Evolutionary conservation across 2,113 vertebrate species (phyloP).

Genomic region (Felis catus): F.catus_Fca126_mat1.0 CM031412.1:163368001-163368500

Average conservation of each 20-base stretch:
- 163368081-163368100: conserved; percentile 51
- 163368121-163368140: not conserved
- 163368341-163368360: not conserved
- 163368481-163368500: not conserved
- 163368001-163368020: not conserved
- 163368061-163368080: not conserved
- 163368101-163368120: not conserved
- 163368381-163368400: not conserved
- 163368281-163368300: conserved; percentile 7
- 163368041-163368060: not conserved
- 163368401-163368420: not conserved
- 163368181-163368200: conserved; percentile 2
- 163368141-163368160: conserved; percentile 20
- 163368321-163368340: not conserved
- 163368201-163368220: not conserved
- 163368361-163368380: not conserved
- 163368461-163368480: conserved; percentile 7
- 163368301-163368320: not conserved
- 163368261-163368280: not conserved
- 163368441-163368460: not conserved
- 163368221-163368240: not conserved
- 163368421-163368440: not conserved
- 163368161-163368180: not conserved
- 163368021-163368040: not conserved
- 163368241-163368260: not conserved